phyloP scores from a whole-genome alignment of 2,113 vertebrate species.

The Pluvialis apricaria region DNA sequence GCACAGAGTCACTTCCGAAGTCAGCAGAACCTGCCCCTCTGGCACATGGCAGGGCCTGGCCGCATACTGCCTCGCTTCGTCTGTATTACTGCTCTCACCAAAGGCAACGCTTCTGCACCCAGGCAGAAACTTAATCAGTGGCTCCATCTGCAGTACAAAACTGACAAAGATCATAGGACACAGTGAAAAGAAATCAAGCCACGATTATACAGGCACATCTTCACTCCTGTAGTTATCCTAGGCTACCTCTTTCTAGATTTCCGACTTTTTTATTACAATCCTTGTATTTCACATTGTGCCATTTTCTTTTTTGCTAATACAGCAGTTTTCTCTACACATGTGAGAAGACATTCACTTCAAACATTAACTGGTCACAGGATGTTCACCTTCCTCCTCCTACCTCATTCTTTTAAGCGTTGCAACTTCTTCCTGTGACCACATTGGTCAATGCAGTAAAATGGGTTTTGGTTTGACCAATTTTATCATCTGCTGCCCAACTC shows the following conservation, averaged over 20 bases:
- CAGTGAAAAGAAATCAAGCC: background rate
- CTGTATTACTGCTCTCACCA: background rate
- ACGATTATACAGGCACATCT: rapidly evolving
- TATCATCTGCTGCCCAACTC: background rate
- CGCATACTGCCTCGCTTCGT: background rate
- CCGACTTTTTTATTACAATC: background rate
- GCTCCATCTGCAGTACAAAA: constrained; percentile 61
- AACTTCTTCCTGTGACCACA: background rate
- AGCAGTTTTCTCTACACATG: background rate
- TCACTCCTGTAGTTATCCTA: background rate
- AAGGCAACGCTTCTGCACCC: background rate
- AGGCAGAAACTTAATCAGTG: constrained; percentile 37
- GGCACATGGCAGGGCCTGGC: background rate
- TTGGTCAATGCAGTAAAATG: background rate
- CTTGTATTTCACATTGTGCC: background rate
- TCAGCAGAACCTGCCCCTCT: background rate
- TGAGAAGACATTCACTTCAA: background rate
- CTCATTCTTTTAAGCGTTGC: background rate
- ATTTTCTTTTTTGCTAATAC: background rate
- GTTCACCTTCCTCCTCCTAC: background rate
- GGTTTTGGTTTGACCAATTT: background rate
- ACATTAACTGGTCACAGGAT: background rate
- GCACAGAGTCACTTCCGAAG: too few relatives aligned
- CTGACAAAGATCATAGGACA: background rate
- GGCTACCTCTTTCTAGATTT: background rate